Evolutionary conservation across 2,888 invertebrate genomes (phyloP), one percentile per base, ranked within the genome.

Genomic region (Nycteola revayana): DNA sequence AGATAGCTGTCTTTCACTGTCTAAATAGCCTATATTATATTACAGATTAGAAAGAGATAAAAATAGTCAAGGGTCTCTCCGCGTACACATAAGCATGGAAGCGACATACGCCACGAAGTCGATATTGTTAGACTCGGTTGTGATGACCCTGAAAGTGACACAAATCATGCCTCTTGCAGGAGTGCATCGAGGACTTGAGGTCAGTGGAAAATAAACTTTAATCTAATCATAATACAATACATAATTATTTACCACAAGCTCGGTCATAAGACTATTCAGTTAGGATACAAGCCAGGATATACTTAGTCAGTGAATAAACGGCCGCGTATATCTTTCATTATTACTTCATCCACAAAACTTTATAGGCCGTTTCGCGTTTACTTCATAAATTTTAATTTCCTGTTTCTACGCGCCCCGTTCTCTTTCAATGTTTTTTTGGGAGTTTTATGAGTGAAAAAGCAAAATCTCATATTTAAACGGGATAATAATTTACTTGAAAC

Each of bases 151-250:
- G 7, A 66, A 22, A 29, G 70, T 85, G 1, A 56, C 54, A 11
- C 63, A 84, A 42, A 62, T 66, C 0, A 68, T 86, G 75, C 85
- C 86, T 1, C 65, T 42, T 10, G 83, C 85, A 39, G 84, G 83
- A 0, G 66, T 86, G 0, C 48, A 73, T 7, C 53, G 68, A 1
- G 75, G 79, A 3, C 52, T 88, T 14, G 80, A 88, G 72, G 87
- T 86, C 36, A 41, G 54, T 39, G 14, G 2, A 2, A 14, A 14
- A 14, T 14, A 2, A 14, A 2, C 5, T 14, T 14, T 14, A 14
- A n/a, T n/a, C n/a, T n/a, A n/a, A n/a, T n/a, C n/a, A n/a, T n/a
- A n/a, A n/a, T n/a, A n/a, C n/a, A n/a, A n/a, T n/a, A n/a, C n/a
- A n/a, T n/a, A n/a, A n/a, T n/a, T n/a, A n/a, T n/a, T n/a, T n/a